These are phyloP conservation scores for Chironomus tepperi DNA, from an alignment of 1,140 invertebrate species.

Conservation along the genomic window DNA sequence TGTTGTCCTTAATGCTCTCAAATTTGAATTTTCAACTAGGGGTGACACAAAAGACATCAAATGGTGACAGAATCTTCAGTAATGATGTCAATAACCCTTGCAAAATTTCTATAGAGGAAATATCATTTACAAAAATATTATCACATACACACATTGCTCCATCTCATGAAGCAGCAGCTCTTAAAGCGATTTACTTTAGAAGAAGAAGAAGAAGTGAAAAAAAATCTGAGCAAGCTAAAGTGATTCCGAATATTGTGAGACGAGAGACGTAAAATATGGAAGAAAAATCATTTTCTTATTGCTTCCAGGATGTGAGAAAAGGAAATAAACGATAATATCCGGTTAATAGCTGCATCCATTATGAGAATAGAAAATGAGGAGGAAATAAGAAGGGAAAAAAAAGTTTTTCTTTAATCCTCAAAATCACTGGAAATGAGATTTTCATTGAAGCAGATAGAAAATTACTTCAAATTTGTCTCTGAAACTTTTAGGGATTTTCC, in stretches of 20 bases:
- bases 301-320: neutral
- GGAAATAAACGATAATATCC: slow-evolving; percentile 21
- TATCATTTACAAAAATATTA: no score
- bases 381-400: slow-evolving; percentile 5
- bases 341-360: slow-evolving; percentile 2
- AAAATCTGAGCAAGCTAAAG: neutral
- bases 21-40: no score
- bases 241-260: neutral
- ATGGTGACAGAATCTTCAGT: no score
- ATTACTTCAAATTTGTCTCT: no score
- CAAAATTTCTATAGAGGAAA: no score
- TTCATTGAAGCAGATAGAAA: no score
- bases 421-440: no score
- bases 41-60: no score
- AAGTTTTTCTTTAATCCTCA: neutral
- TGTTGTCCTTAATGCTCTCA: no score
- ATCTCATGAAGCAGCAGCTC: neutral
- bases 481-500: neutral
- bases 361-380: neutral
- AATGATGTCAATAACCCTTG: no score
- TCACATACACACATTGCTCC: no score
- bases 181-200: neutral
- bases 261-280: neutral
- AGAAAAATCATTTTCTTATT: neutral
- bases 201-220: neutral